Evolutionary conservation across 2,113 vertebrate species (phyloP), one percentile per base, ranked within the genome.

Genomic region (Elephantulus edwardii): DNA sequence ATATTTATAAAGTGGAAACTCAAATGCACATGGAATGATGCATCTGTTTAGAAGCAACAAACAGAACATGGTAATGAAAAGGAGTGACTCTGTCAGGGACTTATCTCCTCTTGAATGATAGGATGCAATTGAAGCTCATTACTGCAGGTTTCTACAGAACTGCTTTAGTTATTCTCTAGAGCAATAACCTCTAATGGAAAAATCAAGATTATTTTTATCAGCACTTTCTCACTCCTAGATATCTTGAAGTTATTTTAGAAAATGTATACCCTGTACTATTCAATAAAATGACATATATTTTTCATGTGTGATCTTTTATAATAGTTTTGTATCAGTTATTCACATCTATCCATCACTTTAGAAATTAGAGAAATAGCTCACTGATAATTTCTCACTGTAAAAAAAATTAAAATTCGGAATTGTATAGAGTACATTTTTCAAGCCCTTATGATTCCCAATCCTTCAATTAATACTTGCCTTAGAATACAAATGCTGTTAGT

Each of bases 281-380:
- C 46, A 38, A n/a, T 64, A 33, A 90, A 89, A 58, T 68, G 40
- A 81, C 20, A 56, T 56, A 1, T 68, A 30, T 46, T 66, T 68
- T 81, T 44, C 33, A 46, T 11, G 44, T 75, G 35, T 75, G 50
- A 75, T 78, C 16, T 83, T 92, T 88, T 92, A 79, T 62, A 62
- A 62, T 4, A 78, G 24, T 38, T 6, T 17, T 60, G 16, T 40
- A 77, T 62, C 44, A 38, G 26, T 17, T 5, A 3, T 44, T 71
- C 44, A 62, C 35, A 8, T 44, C 22, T 52, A 70, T 24, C n/a
- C 6, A 75, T 79, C n/a, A 74, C 56, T 74, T 72, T 54, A 56
- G 26, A 81, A 86, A 52, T 42, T 75, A 52, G 12, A 44, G 44
- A 92, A 83, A 33, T 44, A 77, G 50, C n/a, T 58, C 35, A 35